A percentile compares a stretch with the other conserved stretches of the same genome.
Conservation (phyloP, 2,113 vertebrate genomes). For the Poeciliopsis occidentalis region DNA sequence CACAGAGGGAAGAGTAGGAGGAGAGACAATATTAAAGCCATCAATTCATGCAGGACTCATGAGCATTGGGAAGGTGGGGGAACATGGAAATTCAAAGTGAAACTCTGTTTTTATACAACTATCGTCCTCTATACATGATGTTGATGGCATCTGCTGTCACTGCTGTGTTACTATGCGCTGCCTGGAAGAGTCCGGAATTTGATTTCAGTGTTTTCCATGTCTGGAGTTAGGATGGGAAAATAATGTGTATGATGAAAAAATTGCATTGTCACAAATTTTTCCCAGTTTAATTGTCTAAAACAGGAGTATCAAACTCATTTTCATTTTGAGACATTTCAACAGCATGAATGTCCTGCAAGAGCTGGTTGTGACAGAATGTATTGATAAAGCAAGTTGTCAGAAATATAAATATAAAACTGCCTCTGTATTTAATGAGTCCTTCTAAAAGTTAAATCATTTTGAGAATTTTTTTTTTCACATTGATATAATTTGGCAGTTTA, state of each 20-base stretch:
- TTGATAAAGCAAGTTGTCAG: too few relatives aligned
- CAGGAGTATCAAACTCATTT: too few relatives aligned
- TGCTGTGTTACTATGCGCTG: background rate
- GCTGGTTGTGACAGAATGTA: too few relatives aligned
- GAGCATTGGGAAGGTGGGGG: constrained; percentile 34
- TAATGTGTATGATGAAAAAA: background rate
- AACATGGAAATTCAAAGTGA: constrained; percentile 8
- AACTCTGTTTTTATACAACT: constrained; percentile 13
- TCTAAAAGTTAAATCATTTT: too few relatives aligned
- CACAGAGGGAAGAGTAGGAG: constrained; percentile 48
- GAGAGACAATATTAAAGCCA: constrained; percentile 56
- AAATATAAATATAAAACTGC: too few relatives aligned
- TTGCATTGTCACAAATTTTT: background rate
- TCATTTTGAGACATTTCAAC: too few relatives aligned
- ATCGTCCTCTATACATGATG: constrained; percentile 8
- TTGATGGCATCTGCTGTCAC: background rate
- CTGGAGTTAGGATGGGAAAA: background rate
- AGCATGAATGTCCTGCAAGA: too few relatives aligned
- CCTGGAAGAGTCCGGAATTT: background rate
- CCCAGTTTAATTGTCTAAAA: too few relatives aligned
- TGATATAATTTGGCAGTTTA: too few relatives aligned
- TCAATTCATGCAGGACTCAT: constrained; percentile 53
- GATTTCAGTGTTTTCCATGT: background rate
- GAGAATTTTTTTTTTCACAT: too few relatives aligned
- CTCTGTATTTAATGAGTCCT: too few relatives aligned